phyloP scores from a whole-genome alignment of 2,797 vertebrate species.

The Rhyacichthys aspro region DNA sequence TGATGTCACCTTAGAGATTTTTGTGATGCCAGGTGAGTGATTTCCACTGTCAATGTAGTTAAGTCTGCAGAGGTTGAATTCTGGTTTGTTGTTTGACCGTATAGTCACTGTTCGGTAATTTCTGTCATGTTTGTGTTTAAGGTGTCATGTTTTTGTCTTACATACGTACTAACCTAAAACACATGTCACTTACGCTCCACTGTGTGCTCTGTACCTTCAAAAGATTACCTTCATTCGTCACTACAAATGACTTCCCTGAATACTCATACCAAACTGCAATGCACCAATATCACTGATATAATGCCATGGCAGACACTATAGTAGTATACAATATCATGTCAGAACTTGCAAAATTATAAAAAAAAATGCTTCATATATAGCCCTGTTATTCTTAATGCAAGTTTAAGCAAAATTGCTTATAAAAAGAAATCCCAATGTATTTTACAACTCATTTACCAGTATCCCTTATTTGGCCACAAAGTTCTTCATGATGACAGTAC shows the following conservation, averaged over 20 bases:
- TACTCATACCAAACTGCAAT: constrained; percentile 24
- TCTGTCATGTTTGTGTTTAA: constrained; percentile 63
- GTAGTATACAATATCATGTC: constrained; percentile 36
- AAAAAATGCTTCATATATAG: constrained; percentile 42
- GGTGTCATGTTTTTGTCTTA: constrained; percentile 60
- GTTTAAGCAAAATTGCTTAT: constrained; percentile 58
- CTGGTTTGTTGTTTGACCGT: constrained; percentile 38
- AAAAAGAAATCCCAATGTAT: constrained; percentile 47
- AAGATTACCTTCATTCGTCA: constrained; percentile 14
- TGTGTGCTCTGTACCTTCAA: constrained; percentile 36
- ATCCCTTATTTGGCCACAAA: constrained; percentile 63
- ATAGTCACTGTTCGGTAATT: constrained; percentile 45
- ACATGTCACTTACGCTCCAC: constrained; percentile 45
- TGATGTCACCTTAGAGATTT: constrained; percentile 46
- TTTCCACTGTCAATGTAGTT: constrained; percentile 24
- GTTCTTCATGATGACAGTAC: constrained; percentile 82
- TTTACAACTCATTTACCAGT: constrained; percentile 69
- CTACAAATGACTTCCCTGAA: constrained; percentile 22
- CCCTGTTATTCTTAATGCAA: constrained; percentile 59
- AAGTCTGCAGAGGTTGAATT: constrained; percentile 40
- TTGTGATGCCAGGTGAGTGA: constrained; percentile 35
- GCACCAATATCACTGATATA: constrained; percentile 27
- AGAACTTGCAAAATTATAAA: constrained; percentile 40
- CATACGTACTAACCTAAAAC: constrained; percentile 55
- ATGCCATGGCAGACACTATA: constrained; percentile 27